Base-by-base conservation (phyloP, 2,113 vertebrate genomes). In the Salvelinus namaycush region DNA sequence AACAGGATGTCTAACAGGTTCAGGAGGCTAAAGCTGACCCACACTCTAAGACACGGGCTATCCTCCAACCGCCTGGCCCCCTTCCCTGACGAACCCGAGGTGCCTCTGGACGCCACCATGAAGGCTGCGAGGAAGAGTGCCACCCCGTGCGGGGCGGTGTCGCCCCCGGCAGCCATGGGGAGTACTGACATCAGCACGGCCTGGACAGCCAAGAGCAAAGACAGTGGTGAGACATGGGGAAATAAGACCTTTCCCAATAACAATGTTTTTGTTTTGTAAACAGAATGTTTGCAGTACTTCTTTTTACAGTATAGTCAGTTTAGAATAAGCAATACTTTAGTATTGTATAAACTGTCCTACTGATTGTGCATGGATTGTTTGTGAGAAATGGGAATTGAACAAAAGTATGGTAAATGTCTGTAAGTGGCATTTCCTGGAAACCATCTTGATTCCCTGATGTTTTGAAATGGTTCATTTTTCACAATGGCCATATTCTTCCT, bases 1-100 rank as follows among this genome's bases (percentile, higher is more conserved):
- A 99, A 89, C 85, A 94, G 97, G 68, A 99, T 99, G 97, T 99
- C 98, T 65, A 99, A 99, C 88, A 93, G 97, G 31, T 99, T 99
- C 85, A 94, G 97, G 44, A 95, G 95, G 79, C 94, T 99, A 27
- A 99, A 99, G 87, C 14, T 99, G 87, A 98, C 96, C 73, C 95
- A 97, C 84, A 99, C 97, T 0, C 84, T 99, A 81, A 95, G 97
- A 62, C 96, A 97, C 1, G 96, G 97, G 24, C 95, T 99, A 57
- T 94, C 95, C 44, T 88, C 94, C 83, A 95, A 87, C 86, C 97
- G 95, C 26, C 94, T 97, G 34, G 91, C 94, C 76, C 97, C 96
- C 20, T 98, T 99, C 81, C 90, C 93, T 0, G 93, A 96, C 26
- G 95, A 96, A 1, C 76, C 92, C 0, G 94, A 93, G 57, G 86